A percentile compares a stretch with the other conserved stretches of the same genome.
Evolutionary conservation across 92 coral and sea anemone genomes (phyloP).

Genomic region (Phenganax subtilis): DNA sequence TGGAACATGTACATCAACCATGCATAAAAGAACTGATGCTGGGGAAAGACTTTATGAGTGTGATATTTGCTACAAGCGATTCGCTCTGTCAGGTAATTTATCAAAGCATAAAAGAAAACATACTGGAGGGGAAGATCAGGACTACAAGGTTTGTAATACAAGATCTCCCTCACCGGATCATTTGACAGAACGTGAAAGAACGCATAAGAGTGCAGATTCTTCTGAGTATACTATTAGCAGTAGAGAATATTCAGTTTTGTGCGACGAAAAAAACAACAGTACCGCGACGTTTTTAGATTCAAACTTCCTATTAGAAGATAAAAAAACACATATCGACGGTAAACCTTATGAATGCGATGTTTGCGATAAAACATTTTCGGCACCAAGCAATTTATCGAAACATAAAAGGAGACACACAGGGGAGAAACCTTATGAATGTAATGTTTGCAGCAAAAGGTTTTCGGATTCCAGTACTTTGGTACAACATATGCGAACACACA

Average conservation of each 20-base stretch:
- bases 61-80: background rate
- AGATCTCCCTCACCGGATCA: too few relatives aligned
- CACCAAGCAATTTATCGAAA: background rate
- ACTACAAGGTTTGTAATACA: too few relatives aligned
- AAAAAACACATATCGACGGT: too few relatives aligned
- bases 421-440: background rate
- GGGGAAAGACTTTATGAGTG: slow-evolving; percentile 2
- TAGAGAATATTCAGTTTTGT: too few relatives aligned
- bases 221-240: too few relatives aligned
- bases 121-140: background rate
- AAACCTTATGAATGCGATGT: background rate
- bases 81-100: background rate
- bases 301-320: too few relatives aligned
- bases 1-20: background rate
- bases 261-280: too few relatives aligned
- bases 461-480: background rate
- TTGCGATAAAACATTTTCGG: background rate
- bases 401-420: background rate
- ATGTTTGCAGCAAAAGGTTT: background rate
- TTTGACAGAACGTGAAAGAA: too few relatives aligned
- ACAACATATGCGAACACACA: background rate
- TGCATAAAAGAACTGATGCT: background rate
- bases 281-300: too few relatives aligned
- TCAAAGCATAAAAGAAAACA: background rate
- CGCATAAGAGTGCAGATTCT: too few relatives aligned